Conservation (phyloP, 2,797 vertebrate genomes). For the Novumbra hubbsi region DNA sequence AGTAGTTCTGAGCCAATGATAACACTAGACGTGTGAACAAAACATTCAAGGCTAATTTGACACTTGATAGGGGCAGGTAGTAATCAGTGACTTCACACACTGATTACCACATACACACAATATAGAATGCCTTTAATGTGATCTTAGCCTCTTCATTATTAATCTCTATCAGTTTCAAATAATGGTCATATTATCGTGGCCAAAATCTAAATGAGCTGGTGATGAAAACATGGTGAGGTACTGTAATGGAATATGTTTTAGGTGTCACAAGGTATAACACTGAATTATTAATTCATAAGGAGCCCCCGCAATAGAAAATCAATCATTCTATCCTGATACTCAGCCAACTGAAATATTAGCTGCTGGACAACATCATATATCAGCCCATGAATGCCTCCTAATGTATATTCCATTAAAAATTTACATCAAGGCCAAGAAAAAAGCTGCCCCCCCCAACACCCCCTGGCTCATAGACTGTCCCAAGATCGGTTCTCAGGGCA, state of each 20-base stretch:
- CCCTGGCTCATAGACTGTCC: slow-evolving; percentile 33
- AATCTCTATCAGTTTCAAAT: slow-evolving; percentile 30
- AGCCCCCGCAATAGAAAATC: slow-evolving; percentile 70
- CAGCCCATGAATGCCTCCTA: slow-evolving; percentile 66
- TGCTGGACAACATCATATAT: slow-evolving; percentile 61
- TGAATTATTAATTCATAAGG: slow-evolving; percentile 74
- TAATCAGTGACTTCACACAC: slow-evolving; percentile 76
- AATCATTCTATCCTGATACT: slow-evolving; percentile 65
- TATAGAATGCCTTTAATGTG: not conserved
- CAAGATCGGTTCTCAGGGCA: slow-evolving; percentile 25
- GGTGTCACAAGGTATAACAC: slow-evolving; percentile 65
- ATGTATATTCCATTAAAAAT: slow-evolving; percentile 79
- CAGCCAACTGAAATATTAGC: slow-evolving; percentile 70
- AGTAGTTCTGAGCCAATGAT: slow-evolving; percentile 38
- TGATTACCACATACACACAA: slow-evolving; percentile 6
- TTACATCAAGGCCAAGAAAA: slow-evolving; percentile 46
- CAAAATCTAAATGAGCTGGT: slow-evolving; percentile 39
- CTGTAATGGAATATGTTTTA: slow-evolving; percentile 67
- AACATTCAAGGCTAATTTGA: slow-evolving; percentile 69
- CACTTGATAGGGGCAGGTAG: slow-evolving; percentile 65
- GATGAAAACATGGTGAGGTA: slow-evolving; percentile 49
- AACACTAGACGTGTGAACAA: slow-evolving; percentile 72
- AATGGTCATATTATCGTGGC: slow-evolving; percentile 37
- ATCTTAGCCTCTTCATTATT: not conserved
- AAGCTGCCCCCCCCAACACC: slow-evolving; percentile 14